Evolutionary conservation across 2,888 invertebrate genomes (phyloP).

Genomic region (Euclidia mi): DNA sequence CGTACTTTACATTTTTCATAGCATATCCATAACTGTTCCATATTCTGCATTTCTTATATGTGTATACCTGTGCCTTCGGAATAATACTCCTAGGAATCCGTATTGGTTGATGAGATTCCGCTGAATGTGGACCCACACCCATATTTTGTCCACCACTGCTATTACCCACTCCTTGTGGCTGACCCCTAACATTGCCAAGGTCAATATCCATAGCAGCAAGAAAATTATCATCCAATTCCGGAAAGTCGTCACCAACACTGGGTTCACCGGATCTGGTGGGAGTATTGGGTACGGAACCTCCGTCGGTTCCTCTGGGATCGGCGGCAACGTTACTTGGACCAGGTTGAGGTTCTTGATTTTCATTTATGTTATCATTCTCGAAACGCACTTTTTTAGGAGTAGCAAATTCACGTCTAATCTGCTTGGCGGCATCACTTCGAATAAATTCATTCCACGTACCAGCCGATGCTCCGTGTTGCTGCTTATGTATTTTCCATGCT

Average conservation of each 20-base stretch:
- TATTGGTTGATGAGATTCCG: conserved; percentile 17
- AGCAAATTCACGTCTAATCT: not conserved
- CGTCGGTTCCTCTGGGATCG: not conserved
- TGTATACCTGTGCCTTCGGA: conserved; percentile 24
- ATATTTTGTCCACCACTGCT: conserved; percentile 11
- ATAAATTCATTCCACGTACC: conserved; percentile 6
- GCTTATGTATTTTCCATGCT: conserved; percentile 3
- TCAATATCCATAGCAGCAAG: conserved; percentile 22
- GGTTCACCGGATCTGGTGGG: conserved; percentile 4
- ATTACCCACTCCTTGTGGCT: conserved; percentile 6
- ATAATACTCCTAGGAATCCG: conserved; percentile 26
- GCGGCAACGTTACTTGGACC: conserved; percentile 1
- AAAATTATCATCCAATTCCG: conserved; percentile 19
- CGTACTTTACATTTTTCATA: not conserved
- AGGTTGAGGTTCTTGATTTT: no score
- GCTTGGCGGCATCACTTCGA: conserved; percentile 3
- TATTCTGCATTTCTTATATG: conserved; percentile 18
- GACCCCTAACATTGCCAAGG: conserved; percentile 14
- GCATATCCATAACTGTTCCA: conserved; percentile 17
- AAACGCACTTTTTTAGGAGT: conserved; percentile 1
- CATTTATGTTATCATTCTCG: not conserved
- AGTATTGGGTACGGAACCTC: not conserved
- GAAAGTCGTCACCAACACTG: conserved; percentile 15
- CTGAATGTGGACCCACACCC: conserved; percentile 24
- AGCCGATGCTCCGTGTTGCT: not conserved